Evolutionary conservation across 53 echinoderm and acorn worm genomes (phyloP).

Genomic region (Astropecten irregularis): DNA sequence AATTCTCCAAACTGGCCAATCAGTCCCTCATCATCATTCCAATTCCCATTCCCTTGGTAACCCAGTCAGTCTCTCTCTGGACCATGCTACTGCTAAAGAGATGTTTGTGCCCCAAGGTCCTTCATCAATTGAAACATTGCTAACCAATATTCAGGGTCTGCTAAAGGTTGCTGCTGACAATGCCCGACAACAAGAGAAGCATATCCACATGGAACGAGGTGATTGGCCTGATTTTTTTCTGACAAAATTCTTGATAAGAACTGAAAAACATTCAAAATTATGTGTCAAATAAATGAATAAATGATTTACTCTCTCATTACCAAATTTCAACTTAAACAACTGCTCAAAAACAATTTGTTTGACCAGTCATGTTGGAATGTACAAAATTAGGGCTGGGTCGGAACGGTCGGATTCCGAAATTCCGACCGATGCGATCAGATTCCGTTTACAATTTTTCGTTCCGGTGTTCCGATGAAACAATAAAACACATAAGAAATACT

Average conservation of each 20-base stretch:
- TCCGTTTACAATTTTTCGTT: too few species aligned
- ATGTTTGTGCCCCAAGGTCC: conserved; percentile 72
- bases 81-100: conserved; percentile 56
- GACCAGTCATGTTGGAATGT: too few species aligned
- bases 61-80: conserved; percentile 37
- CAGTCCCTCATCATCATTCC: background rate
- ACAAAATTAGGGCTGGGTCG: too few species aligned
- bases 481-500: too few species aligned
- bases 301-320: too few species aligned
- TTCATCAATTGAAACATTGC: conserved; percentile 96
- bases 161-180: conserved; percentile 97
- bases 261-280: background rate
- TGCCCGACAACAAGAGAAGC: conserved; percentile 96
- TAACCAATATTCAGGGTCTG: conserved; percentile 97
- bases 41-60: conserved; percentile 19
- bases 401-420: too few species aligned
- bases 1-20: background rate
- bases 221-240: background rate
- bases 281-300: too few species aligned
- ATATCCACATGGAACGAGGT: conserved; percentile 92
- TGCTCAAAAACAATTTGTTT: too few species aligned
- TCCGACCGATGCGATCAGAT: too few species aligned
- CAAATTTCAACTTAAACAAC: too few species aligned
- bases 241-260: background rate
- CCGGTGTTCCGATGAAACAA: too few species aligned